Evolutionary conservation across 2,888 invertebrate species (phyloP), one percentile per base, ranked within the genome.

Genomic region (Pseudococcus jackbeardsleyi): DNA sequence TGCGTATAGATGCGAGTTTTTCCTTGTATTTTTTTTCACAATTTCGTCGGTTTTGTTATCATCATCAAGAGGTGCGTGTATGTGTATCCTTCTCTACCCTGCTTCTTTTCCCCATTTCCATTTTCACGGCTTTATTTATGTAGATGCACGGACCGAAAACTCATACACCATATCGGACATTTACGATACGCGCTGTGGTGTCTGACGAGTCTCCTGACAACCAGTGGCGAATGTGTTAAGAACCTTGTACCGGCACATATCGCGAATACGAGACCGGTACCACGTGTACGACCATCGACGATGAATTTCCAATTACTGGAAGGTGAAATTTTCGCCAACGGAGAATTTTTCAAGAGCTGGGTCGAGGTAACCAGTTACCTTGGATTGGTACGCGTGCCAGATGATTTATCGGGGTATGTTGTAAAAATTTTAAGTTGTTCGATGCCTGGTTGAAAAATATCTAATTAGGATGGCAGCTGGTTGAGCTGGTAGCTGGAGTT

Each of bases 61-160:
- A 22, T 64, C 22, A 64, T 64, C 64, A 64, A 64, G 64, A 64
- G 64, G 64, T 64, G 64, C 64, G 64, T 64, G 64, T 64, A 64
- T 64, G 64, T 64, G 64, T 64, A 64, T 64, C 64, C 64, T 64
- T 64, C 64, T 64, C 64, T 64, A 64, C 64, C 64, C 64, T 64
- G 64, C 64, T 64, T 64, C 64, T 64, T 22, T 64, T 19, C 11
- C 22, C 8, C 22, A 19, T 19, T 64, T 22, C 54, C 54, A 54
- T 54, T 54, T 54, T n/a, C n/a, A 54, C 9, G 42, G 42, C 42
- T 42, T 42, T 42, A 42, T 42, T 42, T 42, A 42, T 54, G 12
- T 54, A 12, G 0, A 46, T 50, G 5, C n/a, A 54, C 15, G 8
- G 22, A 64, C 46, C 17, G 46, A 19, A 82, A 82, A 46, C 79